phyloP scores from a whole-genome alignment of 2,113 vertebrate species.

The Mus spicilegus region DNA sequence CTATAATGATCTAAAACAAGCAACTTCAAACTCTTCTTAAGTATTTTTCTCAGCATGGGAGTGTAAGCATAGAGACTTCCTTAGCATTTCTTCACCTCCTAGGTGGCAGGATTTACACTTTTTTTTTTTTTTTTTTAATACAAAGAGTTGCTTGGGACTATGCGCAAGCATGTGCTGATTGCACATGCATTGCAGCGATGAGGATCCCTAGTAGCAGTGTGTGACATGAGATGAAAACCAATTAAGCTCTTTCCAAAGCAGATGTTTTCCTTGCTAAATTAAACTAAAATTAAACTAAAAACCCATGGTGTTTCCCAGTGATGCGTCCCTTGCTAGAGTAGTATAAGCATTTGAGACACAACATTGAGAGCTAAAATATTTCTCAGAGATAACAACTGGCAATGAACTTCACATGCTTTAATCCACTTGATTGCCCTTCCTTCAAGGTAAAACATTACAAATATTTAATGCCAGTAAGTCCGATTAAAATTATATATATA shows the following conservation, averaged over 20 bases:
- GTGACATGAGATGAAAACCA: constrained; percentile 35
- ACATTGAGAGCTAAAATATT: constrained; percentile 16
- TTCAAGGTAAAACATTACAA: neutral
- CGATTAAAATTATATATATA: neutral
- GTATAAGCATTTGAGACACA: neutral
- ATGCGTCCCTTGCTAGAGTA: neutral
- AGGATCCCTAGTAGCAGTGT: neutral
- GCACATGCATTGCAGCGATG: neutral
- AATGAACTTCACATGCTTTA: neutral
- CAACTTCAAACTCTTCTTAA: neutral
- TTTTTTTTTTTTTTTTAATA: neutral
- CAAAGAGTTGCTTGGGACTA: neutral
- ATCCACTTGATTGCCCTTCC: neutral
- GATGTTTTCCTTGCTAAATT: constrained; percentile 51
- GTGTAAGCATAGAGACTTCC: neutral
- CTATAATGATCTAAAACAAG: neutral
- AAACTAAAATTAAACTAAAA: constrained; percentile 49
- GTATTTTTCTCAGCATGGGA: neutral
- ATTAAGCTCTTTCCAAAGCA: constrained; percentile 38
- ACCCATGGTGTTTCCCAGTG: neutral
- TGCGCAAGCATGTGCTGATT: neutral
- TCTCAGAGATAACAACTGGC: neutral
- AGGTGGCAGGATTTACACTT: neutral
- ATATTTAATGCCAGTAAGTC: neutral
- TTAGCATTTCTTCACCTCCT: neutral